Percentiles rank a stretch among this genome's conserved stretches.
phyloP scores from a whole-genome alignment of 2,888 invertebrate genomes.

The Ernsta delagoae region DNA sequence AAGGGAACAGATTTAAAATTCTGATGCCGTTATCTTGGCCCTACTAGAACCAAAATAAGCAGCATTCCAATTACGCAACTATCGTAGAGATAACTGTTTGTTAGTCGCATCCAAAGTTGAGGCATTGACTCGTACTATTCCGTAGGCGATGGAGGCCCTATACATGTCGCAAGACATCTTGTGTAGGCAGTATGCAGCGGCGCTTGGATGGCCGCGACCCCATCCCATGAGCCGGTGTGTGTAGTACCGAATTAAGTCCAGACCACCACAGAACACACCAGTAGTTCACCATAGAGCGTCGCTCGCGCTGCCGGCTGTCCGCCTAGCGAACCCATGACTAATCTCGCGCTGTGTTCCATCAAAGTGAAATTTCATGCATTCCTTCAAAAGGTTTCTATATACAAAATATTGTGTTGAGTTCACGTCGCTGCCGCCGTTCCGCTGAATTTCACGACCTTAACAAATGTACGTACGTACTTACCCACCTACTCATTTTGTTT shows the following conservation, averaged over 20 bases:
- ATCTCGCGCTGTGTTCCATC: constrained; percentile 42
- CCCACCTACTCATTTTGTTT: constrained; percentile 2
- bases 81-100: constrained; percentile 21
- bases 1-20: too few relatives aligned
- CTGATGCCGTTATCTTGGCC: neutral
- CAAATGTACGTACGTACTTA: constrained; percentile 12
- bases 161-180: constrained; percentile 45
- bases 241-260: constrained; percentile 37
- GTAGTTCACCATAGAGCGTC: constrained; percentile 66
- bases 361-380: constrained; percentile 35
- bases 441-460: constrained; percentile 22
- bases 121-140: constrained; percentile 2
- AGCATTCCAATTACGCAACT: constrained; percentile 23
- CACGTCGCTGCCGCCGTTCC: constrained; percentile 13
- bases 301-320: constrained; percentile 60
- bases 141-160: constrained; percentile 14
- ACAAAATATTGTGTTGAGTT: constrained; percentile 32
- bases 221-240: constrained; percentile 58
- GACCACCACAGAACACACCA: constrained; percentile 40
- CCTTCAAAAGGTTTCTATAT: constrained; percentile 17
- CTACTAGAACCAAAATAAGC: neutral
- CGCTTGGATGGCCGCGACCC: constrained; percentile 73
- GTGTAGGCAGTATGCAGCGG: constrained; percentile 54
- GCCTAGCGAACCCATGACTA: constrained; percentile 40
- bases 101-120: constrained; percentile 3